phyloP scores from a whole-genome alignment of 2,797 vertebrate genomes.

The Anomalospiza imberbis region DNA sequence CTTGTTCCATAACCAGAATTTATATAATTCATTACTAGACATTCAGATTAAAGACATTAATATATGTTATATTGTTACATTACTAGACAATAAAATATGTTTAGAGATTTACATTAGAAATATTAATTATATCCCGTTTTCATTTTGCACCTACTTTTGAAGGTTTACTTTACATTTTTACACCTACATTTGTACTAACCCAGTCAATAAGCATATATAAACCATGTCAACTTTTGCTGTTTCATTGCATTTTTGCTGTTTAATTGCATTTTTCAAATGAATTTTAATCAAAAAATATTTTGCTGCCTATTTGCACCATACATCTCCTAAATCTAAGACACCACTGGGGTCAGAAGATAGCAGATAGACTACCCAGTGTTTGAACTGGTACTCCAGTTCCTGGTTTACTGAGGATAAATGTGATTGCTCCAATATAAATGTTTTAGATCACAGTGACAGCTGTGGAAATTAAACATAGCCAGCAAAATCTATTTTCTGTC shows the following conservation, averaged over 20 bases:
- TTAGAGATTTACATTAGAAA: not conserved
- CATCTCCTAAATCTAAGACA: not conserved
- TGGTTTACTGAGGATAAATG: slow-evolving; percentile 32
- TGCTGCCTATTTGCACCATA: not conserved
- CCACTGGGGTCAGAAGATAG: not conserved
- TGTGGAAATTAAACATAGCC: slow-evolving; percentile 52
- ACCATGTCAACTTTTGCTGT: not conserved
- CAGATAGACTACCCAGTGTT: not conserved
- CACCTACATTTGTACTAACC: not conserved
- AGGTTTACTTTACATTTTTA: too few species aligned
- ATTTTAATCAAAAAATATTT: not conserved
- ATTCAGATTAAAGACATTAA: not conserved
- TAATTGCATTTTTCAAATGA: not conserved
- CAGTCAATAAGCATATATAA: not conserved
- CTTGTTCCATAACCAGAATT: not conserved
- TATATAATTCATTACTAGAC: not conserved
- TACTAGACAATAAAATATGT: not conserved
- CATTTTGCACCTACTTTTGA: not conserved
- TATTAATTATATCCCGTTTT: not conserved
- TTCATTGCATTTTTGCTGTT: not conserved
- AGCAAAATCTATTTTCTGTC: slow-evolving; percentile 59
- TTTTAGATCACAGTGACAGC: slow-evolving; percentile 57
- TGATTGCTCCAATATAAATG: slow-evolving; percentile 44
- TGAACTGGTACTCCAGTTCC: not conserved
- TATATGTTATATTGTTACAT: not conserved